Evolutionary conservation across 2,888 invertebrate genomes (phyloP), one percentile per base, ranked within the genome.

Genomic region (Melinopterus prodromus): DNA sequence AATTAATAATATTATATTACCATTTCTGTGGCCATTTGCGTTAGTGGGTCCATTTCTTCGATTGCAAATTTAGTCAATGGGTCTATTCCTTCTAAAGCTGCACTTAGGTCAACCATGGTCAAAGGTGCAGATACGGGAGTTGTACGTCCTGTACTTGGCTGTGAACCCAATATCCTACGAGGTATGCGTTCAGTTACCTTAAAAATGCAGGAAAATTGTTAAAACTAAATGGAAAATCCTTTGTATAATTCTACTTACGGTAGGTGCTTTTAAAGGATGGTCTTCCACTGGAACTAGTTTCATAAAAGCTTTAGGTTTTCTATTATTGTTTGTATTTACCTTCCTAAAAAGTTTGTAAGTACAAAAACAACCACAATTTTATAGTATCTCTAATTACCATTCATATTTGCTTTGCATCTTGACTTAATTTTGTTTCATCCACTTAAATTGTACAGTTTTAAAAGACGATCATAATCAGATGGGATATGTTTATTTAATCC

Each of bases 1-100:
- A 35, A 70, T 37, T 12, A 3, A n/a, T 37, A 38, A 71, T 71
- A 79, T 69, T 78, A 74, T 70, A 80, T 81, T 86, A 91, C 90
- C 85, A 90, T 89, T 85, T 92, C 91, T 16, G 90, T 90, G 70
- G 92, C 92, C 90, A 93, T 92, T 90, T 92, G 92, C 1, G 93
- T 92, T 26, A 94, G 88, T 0, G 94, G 93, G 88, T 94, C 94
- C 86, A 93, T 89, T 82, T 93, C 92, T 82, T 91, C 91, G 77
- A 91, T 90, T 2, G 93, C 93, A 89, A 95, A 93, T 85, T 93
- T 93, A 16, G 94, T 94, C 36, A 96, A 88, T 0, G 96, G 96
- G 90, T 96, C 95, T 0, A 92, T 90, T 37, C 95, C 95, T 86
- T 95, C 95, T 4, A 95, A 87, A 53, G 93, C 92, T 6, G 90